phyloP scores from a whole-genome alignment of 35 echinoderm and acorn worm genomes.

The Anneissia japonica region DNA sequence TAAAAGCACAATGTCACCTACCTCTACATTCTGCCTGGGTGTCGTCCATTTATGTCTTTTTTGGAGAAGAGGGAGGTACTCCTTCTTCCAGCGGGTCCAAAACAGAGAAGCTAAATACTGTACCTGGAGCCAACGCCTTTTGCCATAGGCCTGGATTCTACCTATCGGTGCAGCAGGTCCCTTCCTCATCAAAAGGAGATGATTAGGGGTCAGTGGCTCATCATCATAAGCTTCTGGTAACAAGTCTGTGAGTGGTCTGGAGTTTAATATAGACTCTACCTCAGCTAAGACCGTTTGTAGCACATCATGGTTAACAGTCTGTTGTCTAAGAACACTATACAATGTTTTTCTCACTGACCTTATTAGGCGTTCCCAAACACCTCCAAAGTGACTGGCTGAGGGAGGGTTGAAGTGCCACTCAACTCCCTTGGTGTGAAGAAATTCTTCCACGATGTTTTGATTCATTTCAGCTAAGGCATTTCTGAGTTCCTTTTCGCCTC shows the following conservation, averaged over 20 bases:
- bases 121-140: conserved; percentile 16
- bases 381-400: conserved; percentile 2
- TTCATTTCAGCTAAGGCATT: background rate
- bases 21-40: conserved; percentile 6
- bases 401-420: conserved; percentile 6
- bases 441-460: background rate
- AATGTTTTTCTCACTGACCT: conserved; percentile 31
- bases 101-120: conserved; percentile 20
- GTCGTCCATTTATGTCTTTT: conserved; percentile 26
- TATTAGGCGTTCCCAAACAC: background rate
- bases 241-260: background rate
- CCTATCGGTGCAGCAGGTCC: background rate
- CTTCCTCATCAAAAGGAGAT: background rate
- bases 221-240: background rate
- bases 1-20: background rate
- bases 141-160: background rate
- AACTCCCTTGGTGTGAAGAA: background rate
- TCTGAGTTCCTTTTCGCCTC: background rate
- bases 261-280: background rate
- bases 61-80: conserved; percentile 12
- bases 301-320: background rate
- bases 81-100: conserved; percentile 22
- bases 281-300: background rate
- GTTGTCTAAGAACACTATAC: background rate
- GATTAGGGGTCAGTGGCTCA: background rate